Percentiles rank a stretch among this genome's conserved stretches.
phyloP scores from a whole-genome alignment of 2,797 vertebrate genomes.

The Fistularia tabacaria region DNA sequence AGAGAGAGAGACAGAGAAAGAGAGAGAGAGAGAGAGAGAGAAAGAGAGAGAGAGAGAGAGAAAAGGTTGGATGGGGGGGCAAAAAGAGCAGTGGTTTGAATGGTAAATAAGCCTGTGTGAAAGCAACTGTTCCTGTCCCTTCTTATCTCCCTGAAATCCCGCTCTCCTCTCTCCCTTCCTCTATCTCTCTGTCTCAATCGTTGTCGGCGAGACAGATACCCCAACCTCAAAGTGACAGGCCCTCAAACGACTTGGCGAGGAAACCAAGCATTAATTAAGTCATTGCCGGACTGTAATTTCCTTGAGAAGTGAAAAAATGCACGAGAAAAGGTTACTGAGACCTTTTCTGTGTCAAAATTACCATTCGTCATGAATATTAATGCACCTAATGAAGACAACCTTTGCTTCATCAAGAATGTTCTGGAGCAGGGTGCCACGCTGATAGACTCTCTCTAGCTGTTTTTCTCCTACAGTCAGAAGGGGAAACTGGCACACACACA shows the following conservation, averaged over 20 bases:
- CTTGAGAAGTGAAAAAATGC: conserved; percentile 99
- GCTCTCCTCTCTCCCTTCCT: conserved; percentile 42
- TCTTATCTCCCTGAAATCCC: conserved; percentile 66
- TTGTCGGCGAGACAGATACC: conserved; percentile 85
- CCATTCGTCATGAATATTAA: conserved; percentile 99
- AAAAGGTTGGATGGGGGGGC: conserved; percentile 23
- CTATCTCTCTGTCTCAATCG: conserved; percentile 77
- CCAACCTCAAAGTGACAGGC: conserved; percentile 93
- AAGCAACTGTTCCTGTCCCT: conserved; percentile 51
- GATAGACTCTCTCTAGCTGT: conserved; percentile 84
- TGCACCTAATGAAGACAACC: conserved; percentile 99
- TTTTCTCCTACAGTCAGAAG: conserved; percentile 74
- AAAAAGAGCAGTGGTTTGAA: conserved; percentile 47
- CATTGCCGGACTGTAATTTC: conserved; percentile 99
- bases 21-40: conserved; percentile 4
- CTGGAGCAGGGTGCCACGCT: conserved; percentile 96
- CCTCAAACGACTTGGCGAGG: conserved; percentile 86
- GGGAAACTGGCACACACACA: conserved; percentile 63
- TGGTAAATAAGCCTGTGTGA: conserved; percentile 61
- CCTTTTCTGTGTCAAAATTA: conserved; percentile 99
- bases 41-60: conserved; percentile 2
- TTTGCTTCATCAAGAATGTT: conserved; percentile 99
- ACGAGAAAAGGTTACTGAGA: conserved; percentile 99
- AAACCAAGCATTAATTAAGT: conserved; percentile 99
- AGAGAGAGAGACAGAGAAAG: background rate